Base-by-base conservation (phyloP, 2,888 invertebrate genomes). In the Pedicia rivosa region DNA sequence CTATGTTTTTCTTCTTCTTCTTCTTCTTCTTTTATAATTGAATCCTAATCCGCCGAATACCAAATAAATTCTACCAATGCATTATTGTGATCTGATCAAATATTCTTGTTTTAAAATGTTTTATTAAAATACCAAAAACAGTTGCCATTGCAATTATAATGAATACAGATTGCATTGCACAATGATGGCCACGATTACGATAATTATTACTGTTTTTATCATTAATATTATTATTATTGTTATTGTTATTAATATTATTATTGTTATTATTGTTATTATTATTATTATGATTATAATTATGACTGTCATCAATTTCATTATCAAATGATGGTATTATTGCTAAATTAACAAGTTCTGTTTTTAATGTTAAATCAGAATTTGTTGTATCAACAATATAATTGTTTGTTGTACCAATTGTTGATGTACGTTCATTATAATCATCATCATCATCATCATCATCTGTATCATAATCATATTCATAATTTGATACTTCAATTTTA, bases 141-240 rank as follows among this genome's bases (percentile, higher is more conserved):
- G 60, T 61, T 24, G 59, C 61, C 26, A 61, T 52, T 28, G 61
- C 61, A 27, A 60, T 60, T 42, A 61, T 55, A 40, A 55, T 60
- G 58, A 62, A 59, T 51, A 61, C 57, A 46, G 56, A 56, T 54
- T 62, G 62, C 60, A 62, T 61, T 44, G 61, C 54, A 51, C 59
- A 60, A 50, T 62, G 62, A 42, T 27, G 12, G 38, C 37, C 38
- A 29, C 48, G 51, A 37, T 59, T 55, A 4, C 53, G 53, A 45
- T 56, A 45, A 12, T 56, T 50, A n/a, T 24, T 24, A n/a, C 24
- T 24, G 24, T 7, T 24, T 15, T 12, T 25, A 17, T 36, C 36
- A 26, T 34, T 35, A 10, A 26, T 12, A 38, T 38, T 40, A 10
- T 28, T n/a, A 34, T 38, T 26, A 5, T 31, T 32, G 2, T 16